These are phyloP conservation scores for Sericinus montela DNA, from an alignment of 2,888 invertebrate species.

Conservation along the genomic window DNA sequence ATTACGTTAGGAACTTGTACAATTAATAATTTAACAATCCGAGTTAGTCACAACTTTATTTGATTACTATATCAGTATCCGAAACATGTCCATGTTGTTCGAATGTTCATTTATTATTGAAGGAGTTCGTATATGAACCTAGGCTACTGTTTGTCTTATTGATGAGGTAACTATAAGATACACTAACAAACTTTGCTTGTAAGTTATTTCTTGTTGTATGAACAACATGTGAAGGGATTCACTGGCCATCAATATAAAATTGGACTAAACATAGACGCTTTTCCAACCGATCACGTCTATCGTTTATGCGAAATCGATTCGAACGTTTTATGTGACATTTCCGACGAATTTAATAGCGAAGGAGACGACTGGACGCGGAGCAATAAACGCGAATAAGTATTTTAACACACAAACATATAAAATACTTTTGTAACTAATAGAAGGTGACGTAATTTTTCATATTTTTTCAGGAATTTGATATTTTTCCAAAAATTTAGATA, in stretches of 20 bases:
- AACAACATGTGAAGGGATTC: constrained; percentile 31
- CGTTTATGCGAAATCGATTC: constrained; percentile 77
- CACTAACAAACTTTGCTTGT: constrained; percentile 2
- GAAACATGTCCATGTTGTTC: constrained; percentile 3
- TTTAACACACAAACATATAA: constrained; percentile 69
- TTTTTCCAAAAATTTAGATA: no score
- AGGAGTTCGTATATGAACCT: not conserved
- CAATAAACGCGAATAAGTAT: constrained; percentile 73
- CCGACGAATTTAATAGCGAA: constrained; percentile 70
- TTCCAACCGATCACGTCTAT: constrained; percentile 66
- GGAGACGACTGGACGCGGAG: constrained; percentile 70
- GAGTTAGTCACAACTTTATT: constrained; percentile 13
- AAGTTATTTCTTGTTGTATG: not conserved
- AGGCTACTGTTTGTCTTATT: no score
- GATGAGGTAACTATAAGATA: constrained; percentile 8
- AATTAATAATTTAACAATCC: constrained; percentile 18
- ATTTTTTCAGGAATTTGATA: not conserved
- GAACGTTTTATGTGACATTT: constrained; percentile 72
- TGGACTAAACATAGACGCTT: constrained; percentile 49
- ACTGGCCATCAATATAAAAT: constrained; percentile 49
- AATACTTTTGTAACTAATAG: constrained; percentile 47
- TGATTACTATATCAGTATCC: constrained; percentile 6
- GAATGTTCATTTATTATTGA: constrained; percentile 2
- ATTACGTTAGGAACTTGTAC: constrained; percentile 16
- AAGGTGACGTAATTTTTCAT: not conserved